Conservation (phyloP, 2,113 vertebrate genomes). For the Plestiodon gilberti region DNA sequence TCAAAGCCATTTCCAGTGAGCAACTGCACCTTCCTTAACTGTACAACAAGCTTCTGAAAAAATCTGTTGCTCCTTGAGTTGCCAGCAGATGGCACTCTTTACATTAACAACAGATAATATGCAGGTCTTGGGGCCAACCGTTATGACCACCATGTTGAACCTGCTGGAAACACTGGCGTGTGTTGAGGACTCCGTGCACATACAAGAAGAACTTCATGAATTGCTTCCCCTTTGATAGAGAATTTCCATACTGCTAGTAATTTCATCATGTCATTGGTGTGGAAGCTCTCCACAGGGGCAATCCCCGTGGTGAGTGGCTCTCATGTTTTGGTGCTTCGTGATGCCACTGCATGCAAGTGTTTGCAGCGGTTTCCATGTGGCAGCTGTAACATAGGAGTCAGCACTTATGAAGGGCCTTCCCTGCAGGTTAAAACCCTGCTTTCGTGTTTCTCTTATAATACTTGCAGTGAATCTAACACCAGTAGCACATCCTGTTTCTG, state of each 20-base stretch:
- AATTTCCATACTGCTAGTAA: neutral
- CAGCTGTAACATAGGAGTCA: neutral
- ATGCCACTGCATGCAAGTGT: neutral
- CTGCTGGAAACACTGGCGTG: neutral
- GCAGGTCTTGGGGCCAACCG: neutral
- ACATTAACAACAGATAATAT: neutral
- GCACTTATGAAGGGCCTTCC: neutral
- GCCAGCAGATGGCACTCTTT: slow-evolving; percentile 46
- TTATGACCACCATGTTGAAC: neutral
- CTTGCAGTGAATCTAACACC: neutral
- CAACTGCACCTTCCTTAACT: fast-evolving
- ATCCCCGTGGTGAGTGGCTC: neutral
- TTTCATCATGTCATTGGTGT: too few relatives aligned
- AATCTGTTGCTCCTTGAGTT: neutral
- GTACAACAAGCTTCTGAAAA: neutral
- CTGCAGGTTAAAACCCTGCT: neutral
- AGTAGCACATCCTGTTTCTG: neutral
- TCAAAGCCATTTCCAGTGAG: fast-evolving
- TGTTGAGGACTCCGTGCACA: neutral
- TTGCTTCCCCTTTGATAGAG: neutral
- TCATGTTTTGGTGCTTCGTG: neutral
- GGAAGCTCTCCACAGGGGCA: too few relatives aligned
- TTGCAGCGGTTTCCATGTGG: neutral
- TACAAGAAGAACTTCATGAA: neutral
- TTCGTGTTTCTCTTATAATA: neutral